Evolutionary conservation across 1,140 invertebrate species (phyloP).

Genomic region (Gryllus bimaculatus): DNA sequence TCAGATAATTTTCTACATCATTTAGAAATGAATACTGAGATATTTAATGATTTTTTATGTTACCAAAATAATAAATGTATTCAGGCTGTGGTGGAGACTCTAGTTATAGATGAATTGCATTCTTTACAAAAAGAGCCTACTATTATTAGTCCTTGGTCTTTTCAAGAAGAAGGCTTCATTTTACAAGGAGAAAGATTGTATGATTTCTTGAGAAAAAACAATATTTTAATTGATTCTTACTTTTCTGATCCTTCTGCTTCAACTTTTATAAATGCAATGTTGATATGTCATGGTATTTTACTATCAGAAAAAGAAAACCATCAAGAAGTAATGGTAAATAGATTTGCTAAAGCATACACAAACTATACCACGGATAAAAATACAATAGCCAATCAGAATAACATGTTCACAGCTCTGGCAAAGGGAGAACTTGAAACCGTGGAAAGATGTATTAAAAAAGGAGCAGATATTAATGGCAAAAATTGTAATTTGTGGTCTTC

Average conservation of each 20-base stretch:
- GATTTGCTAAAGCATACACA: no score
- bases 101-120: conserved; percentile 17
- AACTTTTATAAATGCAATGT: not conserved
- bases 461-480: conserved; percentile 26
- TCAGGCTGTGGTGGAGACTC: conserved; percentile 17
- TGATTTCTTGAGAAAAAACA: conserved; percentile 17
- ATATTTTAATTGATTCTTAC: conserved; percentile 17
- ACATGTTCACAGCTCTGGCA: conserved; percentile 15
- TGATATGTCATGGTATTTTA: not conserved
- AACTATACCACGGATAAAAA: no score
- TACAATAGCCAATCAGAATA: conserved; percentile 16
- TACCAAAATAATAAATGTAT: conserved; percentile 13
- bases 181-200: conserved; percentile 18
- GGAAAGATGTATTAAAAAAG: conserved; percentile 20
- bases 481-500: conserved; percentile 21
- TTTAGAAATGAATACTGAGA: not conserved
- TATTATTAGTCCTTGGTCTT: conserved; percentile 15
- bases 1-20: no score
- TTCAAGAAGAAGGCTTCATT: conserved; percentile 13
- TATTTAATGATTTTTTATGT: not conserved
- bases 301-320: conserved; percentile 6
- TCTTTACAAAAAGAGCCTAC: conserved; percentile 13
- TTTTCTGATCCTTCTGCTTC: conserved; percentile 8
- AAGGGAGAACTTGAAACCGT: conserved; percentile 16
- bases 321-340: not conserved